Evolutionary conservation across 2,888 invertebrate genomes (phyloP), one percentile per base, ranked within the genome.

Genomic region (Aleiodes alternator): DNA sequence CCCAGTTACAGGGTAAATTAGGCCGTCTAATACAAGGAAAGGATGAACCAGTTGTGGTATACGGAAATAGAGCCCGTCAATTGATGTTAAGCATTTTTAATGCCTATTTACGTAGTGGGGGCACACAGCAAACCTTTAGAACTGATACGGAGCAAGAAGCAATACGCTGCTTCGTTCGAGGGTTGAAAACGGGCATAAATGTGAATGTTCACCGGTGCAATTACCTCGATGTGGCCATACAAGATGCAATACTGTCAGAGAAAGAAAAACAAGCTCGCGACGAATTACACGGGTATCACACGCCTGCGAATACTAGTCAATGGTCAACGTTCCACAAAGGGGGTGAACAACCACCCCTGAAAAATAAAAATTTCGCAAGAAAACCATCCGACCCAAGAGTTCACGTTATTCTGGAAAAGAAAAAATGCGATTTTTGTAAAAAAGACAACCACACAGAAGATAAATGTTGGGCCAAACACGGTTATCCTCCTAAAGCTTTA

Each of bases 1-100:
- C 38, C 14, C 57, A 71, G 34, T 57, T 71, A 16, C 70, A 71
- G 43, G 70, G 59, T 8, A 50, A 71, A 38, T 14, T 59, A 7
- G 48, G 57, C 5, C 14, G 57, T 16, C 6, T 71, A n/a, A 38
- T 71, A 9, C 50, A 71, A 23, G 6, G 48, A 23, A 43, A 57
- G n/a, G 3, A 59, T 50, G 48, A 71, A 29, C 31, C 38, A 6
- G 53, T 43, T 29, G 38, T 71, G 1, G 14, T 57, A 3, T 57
- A 59, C 16, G 23, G 43, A 43, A 71, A 71, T 43, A 11, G 70
- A 23, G 70, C 29, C 11, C 57, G 57, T 29, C 57, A 57, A 11
- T 57, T 57, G 11, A 57, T 57, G 57, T 23, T 57, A 3, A 57
- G 31, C 3, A 34, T 57, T 4, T 31, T 57, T 12, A 57, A 23